Evolutionary conservation across 2,113 vertebrate genomes (phyloP).

Genomic region (Montifringilla adamsi): DNA sequence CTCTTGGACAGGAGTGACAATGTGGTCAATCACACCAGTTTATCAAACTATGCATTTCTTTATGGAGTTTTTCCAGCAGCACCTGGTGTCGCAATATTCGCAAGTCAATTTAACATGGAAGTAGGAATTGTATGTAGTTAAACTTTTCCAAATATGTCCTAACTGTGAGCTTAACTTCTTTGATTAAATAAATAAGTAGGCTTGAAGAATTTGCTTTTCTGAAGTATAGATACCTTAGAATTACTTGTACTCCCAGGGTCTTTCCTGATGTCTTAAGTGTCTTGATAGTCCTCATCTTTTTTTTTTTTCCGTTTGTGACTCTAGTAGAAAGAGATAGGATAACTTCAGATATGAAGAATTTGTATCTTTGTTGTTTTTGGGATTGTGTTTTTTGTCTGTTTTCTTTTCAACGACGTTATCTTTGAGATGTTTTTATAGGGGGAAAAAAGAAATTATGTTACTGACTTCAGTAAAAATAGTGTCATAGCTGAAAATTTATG

Average conservation of each 20-base stretch:
- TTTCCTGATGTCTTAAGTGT: not conserved
- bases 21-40: slow-evolving; percentile 86
- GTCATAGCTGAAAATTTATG: not conserved
- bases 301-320: not conserved
- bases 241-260: not conserved
- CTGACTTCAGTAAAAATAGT: not conserved
- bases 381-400: rapidly evolving
- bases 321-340: not conserved
- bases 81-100: slow-evolving; percentile 95
- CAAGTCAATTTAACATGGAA: slow-evolving; percentile 94
- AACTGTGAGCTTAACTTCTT: not conserved
- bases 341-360: not conserved
- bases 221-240: not conserved
- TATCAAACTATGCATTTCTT: slow-evolving; percentile 95
- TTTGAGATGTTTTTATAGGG: not conserved
- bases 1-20: slow-evolving; percentile 82
- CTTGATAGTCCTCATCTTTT: not conserved
- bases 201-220: not conserved
- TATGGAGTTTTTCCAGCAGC: slow-evolving; percentile 96
- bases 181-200: not conserved
- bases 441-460: not conserved
- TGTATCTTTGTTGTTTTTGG: not conserved
- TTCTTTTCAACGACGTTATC: not conserved
- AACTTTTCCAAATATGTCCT: not conserved
- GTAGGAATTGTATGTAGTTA: slow-evolving; percentile 90